A percentile compares a stretch with the other conserved stretches of the same genome.
phyloP scores from a whole-genome alignment of 2,113 vertebrate genomes.

The Patagioenas fasciata region DNA sequence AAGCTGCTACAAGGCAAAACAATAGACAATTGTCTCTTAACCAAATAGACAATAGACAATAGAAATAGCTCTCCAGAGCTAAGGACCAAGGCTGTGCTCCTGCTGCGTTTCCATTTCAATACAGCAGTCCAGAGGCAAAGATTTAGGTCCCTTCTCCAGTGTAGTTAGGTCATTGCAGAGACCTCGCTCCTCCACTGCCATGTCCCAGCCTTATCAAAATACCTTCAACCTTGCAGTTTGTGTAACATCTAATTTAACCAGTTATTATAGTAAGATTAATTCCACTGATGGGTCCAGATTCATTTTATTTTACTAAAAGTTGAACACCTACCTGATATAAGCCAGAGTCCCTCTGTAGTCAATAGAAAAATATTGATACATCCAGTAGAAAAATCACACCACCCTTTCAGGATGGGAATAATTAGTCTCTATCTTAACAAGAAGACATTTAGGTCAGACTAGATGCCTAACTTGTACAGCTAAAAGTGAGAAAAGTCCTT shows the following conservation, averaged over 20 bases:
- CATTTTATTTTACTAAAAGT: background rate
- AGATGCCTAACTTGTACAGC: background rate
- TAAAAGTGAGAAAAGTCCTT: background rate
- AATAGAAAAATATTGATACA: background rate
- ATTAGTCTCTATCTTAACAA: background rate
- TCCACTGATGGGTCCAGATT: background rate
- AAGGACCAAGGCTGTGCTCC: background rate
- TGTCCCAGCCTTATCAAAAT: background rate
- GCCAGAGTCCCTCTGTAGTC: background rate
- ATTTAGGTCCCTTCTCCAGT: slow-evolving; percentile 8
- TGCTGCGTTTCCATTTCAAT: background rate
- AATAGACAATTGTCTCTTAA: background rate
- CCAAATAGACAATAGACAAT: too few relatives aligned
- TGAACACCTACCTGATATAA: background rate
- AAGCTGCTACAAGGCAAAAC: background rate
- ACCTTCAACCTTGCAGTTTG: background rate
- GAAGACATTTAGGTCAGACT: background rate
- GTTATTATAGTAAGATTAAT: background rate
- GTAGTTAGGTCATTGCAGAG: background rate
- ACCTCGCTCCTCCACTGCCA: background rate
- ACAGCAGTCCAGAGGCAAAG: background rate
- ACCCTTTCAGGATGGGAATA: background rate
- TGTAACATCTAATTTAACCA: background rate
- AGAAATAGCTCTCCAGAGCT: background rate
- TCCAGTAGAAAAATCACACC: background rate